Percentiles rank a stretch among this genome's conserved stretches.
phyloP scores from a whole-genome alignment of 2,888 invertebrate species.

The Papilio protenor region DNA sequence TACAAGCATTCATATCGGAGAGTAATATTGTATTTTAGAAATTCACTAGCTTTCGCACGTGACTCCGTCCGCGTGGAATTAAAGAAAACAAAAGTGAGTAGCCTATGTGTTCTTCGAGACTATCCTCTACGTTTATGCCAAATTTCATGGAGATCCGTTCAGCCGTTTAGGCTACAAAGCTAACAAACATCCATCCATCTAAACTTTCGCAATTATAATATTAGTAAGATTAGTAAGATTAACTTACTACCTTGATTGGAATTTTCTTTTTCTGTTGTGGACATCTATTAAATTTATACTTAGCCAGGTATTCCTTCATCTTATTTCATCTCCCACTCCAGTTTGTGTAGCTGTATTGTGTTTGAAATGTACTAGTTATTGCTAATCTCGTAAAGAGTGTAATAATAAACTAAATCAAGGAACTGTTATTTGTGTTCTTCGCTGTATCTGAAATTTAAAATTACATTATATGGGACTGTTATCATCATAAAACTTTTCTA shows the following conservation, averaged over 20 bases:
- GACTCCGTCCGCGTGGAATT: too few species aligned
- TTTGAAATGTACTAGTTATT: not conserved
- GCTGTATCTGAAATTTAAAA: slow-evolving; percentile 22
- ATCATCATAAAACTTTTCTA: not conserved
- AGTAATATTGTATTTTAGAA: not conserved
- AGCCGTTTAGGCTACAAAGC: too few species aligned
- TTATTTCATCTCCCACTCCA: not conserved
- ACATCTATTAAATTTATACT: not conserved
- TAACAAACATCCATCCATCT: too few species aligned
- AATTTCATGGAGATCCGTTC: too few species aligned
- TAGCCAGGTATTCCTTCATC: not conserved
- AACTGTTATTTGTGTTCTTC: slow-evolving; percentile 1
- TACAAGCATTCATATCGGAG: not conserved
- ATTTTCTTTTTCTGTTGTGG: not conserved
- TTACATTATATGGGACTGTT: not conserved
- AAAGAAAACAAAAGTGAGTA: too few species aligned
- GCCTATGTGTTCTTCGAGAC: too few species aligned
- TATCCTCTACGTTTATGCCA: too few species aligned
- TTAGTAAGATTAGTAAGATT: too few species aligned
- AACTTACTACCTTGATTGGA: too few species aligned
- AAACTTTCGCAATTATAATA: too few species aligned
- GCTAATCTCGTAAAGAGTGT: slow-evolving; percentile 9
- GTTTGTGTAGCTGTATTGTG: slow-evolving; percentile 10
- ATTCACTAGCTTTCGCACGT: not conserved
- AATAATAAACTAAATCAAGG: not conserved